A percentile compares a stretch with the other conserved stretches of the same genome.
Evolutionary conservation across 2,113 vertebrate genomes (phyloP).

Genomic region (Lophura nycthemera): DNA sequence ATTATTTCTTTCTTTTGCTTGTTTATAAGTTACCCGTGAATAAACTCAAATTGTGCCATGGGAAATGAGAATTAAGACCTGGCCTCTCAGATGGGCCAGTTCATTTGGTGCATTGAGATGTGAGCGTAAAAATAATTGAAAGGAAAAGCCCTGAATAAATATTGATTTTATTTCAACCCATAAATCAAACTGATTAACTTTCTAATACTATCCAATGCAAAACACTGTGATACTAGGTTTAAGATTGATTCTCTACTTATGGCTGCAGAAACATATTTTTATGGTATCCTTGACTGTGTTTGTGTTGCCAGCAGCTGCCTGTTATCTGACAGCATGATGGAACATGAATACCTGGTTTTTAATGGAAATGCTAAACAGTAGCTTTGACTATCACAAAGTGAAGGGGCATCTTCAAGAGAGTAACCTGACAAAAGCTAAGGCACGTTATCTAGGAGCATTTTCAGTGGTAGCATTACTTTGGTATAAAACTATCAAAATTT

Average conservation of each 20-base stretch:
- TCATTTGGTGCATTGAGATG: not conserved
- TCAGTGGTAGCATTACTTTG: not conserved
- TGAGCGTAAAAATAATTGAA: not conserved
- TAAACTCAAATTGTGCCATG: not conserved
- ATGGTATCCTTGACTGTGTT: not conserved
- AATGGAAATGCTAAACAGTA: not conserved
- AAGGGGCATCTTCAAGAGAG: not conserved
- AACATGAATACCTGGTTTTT: not conserved
- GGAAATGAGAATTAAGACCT: not conserved
- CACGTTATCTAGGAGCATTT: not conserved
- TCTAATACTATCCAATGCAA: not conserved
- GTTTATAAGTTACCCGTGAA: not conserved
- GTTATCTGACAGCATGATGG: not conserved
- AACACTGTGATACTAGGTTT: not conserved
- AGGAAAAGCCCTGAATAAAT: not conserved
- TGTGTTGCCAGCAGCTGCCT: not conserved
- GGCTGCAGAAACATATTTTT: not conserved
- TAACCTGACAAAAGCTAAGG: not conserved
- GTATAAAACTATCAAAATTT: not conserved
- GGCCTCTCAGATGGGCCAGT: not conserved
- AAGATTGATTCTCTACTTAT: not conserved
- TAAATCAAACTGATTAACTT: not conserved
- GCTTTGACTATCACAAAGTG: not conserved
- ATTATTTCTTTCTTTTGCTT: not conserved
- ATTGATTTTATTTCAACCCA: slow-evolving; percentile 17